Evolutionary conservation across 2,888 invertebrate species (phyloP).

Genomic region (Drosophila diplacantha): DNA sequence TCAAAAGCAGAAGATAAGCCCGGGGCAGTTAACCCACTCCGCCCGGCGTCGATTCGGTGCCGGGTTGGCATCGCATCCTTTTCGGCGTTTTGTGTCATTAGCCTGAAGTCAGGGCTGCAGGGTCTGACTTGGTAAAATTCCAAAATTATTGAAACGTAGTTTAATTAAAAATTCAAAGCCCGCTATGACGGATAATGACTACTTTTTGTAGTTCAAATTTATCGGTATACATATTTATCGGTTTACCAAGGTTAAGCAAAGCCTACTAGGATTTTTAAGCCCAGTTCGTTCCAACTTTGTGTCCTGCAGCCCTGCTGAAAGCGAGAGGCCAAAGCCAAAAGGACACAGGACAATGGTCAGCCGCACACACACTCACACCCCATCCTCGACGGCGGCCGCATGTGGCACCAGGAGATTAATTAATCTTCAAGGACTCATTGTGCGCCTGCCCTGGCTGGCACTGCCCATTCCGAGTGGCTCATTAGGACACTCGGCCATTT

Average conservation of each 20-base stretch:
- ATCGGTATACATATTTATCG: too few species aligned
- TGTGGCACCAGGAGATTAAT: slow-evolving; percentile 76
- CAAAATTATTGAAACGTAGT: neutral
- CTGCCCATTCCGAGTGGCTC: slow-evolving; percentile 37
- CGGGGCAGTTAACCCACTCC: slow-evolving; percentile 33
- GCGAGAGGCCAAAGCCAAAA: slow-evolving; percentile 32
- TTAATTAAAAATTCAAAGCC: neutral
- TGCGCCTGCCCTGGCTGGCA: slow-evolving; percentile 10
- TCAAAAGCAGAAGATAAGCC: slow-evolving; percentile 76
- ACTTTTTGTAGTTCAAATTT: too few species aligned
- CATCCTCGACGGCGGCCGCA: slow-evolving; percentile 56
- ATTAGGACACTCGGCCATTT: slow-evolving; percentile 67
- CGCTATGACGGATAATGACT: neutral
- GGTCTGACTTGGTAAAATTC: neutral
- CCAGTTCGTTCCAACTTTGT: neutral
- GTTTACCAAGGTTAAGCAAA: too few species aligned
- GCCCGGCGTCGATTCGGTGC: slow-evolving; percentile 11
- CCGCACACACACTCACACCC: slow-evolving; percentile 16
- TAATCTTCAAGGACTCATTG: slow-evolving; percentile 77
- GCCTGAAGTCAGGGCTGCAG: slow-evolving; percentile 52
- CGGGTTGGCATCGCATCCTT: slow-evolving; percentile 51
- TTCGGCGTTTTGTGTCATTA: slow-evolving; percentile 75
- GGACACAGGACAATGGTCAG: slow-evolving; percentile 60
- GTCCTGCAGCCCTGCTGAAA: slow-evolving; percentile 16
- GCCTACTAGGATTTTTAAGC: neutral